Conservation (phyloP, 1,140 invertebrate species). For the Ips nitidus region DNA sequence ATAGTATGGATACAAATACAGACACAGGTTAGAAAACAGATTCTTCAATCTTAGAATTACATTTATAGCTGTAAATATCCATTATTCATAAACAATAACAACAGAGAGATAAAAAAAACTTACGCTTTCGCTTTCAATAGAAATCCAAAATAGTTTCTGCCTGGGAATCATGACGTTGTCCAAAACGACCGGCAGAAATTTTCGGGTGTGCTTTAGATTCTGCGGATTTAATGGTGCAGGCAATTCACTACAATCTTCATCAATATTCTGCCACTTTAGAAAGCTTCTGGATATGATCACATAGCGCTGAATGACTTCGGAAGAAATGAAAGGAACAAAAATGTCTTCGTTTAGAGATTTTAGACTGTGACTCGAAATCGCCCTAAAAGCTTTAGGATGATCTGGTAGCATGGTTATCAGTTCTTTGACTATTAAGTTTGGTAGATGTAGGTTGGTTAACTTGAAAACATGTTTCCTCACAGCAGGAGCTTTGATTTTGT, state of each 20-base stretch:
- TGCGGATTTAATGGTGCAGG: constrained; percentile 54
- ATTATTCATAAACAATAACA: too few species aligned
- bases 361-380: constrained; percentile 36
- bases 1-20: too few species aligned
- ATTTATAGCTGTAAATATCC: neutral
- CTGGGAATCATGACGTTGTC: constrained; percentile 63
- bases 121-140: constrained; percentile 63
- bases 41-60: constrained; percentile 3
- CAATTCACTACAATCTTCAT: constrained; percentile 44
- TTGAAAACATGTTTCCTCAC: constrained; percentile 57
- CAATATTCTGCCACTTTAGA: constrained; percentile 62
- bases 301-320: constrained; percentile 51
- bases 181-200: constrained; percentile 57
- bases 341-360: constrained; percentile 44
- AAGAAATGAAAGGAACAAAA: constrained; percentile 57
- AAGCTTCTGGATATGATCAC: constrained; percentile 67
- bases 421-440: constrained; percentile 60
- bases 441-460: constrained; percentile 56
- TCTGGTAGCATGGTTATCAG: constrained; percentile 56
- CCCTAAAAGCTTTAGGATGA: constrained; percentile 52
- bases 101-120: constrained; percentile 37
- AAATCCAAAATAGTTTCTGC: constrained; percentile 66
- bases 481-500: constrained; percentile 59
- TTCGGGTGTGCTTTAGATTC: constrained; percentile 60
- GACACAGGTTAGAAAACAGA: neutral